Evolutionary conservation across 2,888 invertebrate species (phyloP).

Genomic region (Seira sanloemensis): DNA sequence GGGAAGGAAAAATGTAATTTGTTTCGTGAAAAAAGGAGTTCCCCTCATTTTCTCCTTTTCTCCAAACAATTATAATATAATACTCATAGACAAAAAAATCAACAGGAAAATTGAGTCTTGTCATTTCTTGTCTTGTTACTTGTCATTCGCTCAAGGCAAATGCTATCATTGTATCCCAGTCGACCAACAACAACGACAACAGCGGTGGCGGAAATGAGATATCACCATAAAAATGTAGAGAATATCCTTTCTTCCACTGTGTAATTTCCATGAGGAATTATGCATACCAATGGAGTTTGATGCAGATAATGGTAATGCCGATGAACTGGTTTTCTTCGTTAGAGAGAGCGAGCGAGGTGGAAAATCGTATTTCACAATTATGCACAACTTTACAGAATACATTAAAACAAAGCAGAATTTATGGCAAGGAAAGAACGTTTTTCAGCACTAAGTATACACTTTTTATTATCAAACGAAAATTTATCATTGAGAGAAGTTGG

Average conservation of each 20-base stretch:
- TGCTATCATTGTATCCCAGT: not conserved
- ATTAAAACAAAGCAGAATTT: not conserved
- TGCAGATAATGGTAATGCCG: not conserved
- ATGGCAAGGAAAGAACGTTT: not conserved
- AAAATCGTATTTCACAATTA: not conserved
- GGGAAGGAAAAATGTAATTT: too few species aligned
- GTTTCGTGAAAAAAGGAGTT: too few species aligned
- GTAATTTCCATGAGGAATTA: not conserved
- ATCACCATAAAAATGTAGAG: not conserved
- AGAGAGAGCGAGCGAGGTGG: not conserved
- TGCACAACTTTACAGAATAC: too few species aligned
- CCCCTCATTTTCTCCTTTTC: too few species aligned
- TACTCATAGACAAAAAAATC: too few species aligned
- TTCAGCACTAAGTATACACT: not conserved
- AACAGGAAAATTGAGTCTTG: not conserved
- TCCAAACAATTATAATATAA: too few species aligned
- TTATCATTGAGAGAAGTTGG: not conserved
- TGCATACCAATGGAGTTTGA: not conserved
- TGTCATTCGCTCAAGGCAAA: not conserved
- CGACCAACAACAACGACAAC: not conserved
- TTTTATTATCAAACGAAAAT: not conserved
- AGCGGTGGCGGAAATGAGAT: not conserved
- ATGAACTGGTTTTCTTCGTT: constrained; percentile 1
- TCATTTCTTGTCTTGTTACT: constrained; percentile 1
- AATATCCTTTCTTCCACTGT: not conserved